Evolutionary conservation across 1,140 invertebrate species (phyloP).

Genomic region (Gonioctena quinquepunctata): DNA sequence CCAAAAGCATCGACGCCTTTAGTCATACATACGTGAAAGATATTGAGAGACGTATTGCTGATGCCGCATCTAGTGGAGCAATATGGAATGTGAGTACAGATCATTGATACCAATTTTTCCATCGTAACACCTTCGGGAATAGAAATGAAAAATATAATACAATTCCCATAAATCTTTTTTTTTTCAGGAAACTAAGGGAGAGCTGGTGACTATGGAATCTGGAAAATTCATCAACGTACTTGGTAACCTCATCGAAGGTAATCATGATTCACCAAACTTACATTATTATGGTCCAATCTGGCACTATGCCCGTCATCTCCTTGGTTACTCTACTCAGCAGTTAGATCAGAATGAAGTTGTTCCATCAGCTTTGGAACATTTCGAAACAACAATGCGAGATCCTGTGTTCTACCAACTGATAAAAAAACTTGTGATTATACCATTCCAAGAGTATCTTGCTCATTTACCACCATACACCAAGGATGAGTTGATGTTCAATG

Average conservation of each 20-base stretch:
- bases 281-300: slow-evolving; percentile 63
- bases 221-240: slow-evolving; percentile 55
- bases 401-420: slow-evolving; percentile 68
- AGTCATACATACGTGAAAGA: slow-evolving; percentile 51
- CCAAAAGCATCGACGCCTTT: slow-evolving; percentile 7
- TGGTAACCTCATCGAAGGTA: slow-evolving; percentile 60
- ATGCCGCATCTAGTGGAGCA: slow-evolving; percentile 64
- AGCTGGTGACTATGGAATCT: slow-evolving; percentile 47
- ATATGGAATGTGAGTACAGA: slow-evolving; percentile 56
- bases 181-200: slow-evolving; percentile 29
- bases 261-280: slow-evolving; percentile 57
- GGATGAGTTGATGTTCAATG: slow-evolving; percentile 62
- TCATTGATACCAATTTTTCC: too few species aligned
- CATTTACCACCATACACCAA: slow-evolving; percentile 62
- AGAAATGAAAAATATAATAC: too few species aligned
- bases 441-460: slow-evolving; percentile 52
- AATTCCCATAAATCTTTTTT: too few species aligned
- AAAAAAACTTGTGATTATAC: slow-evolving; percentile 59
- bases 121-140: too few species aligned
- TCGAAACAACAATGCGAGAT: slow-evolving; percentile 66
- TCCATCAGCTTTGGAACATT: slow-evolving; percentile 56
- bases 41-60: slow-evolving; percentile 64
- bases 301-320: slow-evolving; percentile 57
- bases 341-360: slow-evolving; percentile 44
- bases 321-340: slow-evolving; percentile 56